Percentiles rank a stretch among this genome's conserved stretches.
Evolutionary conservation across 1,140 invertebrate genomes (phyloP).

Genomic region (Polyergus mexicanus): DNA sequence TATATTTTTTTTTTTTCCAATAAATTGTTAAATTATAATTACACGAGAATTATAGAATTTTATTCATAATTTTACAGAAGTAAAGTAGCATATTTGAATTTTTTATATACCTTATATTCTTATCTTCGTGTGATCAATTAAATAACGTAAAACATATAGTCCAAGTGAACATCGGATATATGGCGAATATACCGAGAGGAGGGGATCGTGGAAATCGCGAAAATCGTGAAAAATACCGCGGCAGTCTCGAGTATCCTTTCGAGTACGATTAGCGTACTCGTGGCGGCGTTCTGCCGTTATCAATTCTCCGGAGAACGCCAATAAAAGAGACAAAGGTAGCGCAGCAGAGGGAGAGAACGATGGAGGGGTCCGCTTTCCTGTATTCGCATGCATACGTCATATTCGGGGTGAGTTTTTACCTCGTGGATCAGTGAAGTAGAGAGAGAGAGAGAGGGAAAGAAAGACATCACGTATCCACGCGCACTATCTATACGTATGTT

Average conservation of each 20-base stretch:
- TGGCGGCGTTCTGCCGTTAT: conserved; percentile 75
- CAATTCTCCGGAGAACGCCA: conserved; percentile 78
- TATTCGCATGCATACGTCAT: conserved; percentile 75
- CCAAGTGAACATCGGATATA: conserved; percentile 70
- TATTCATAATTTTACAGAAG: neutral
- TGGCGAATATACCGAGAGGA: conserved; percentile 10
- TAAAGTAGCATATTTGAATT: neutral
- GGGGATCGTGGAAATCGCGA: conserved; percentile 59
- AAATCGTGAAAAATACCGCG: conserved; percentile 77
- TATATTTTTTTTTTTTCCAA: neutral
- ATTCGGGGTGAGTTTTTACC: conserved; percentile 74
- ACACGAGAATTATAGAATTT: neutral
- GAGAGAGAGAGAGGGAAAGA: neutral
- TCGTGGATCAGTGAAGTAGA: conserved; percentile 43
- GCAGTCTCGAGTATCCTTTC: conserved; percentile 78
- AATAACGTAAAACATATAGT: conserved; percentile 52
- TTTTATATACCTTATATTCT: neutral
- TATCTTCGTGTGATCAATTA: neutral
- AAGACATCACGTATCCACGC: conserved; percentile 8
- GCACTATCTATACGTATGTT: conserved; percentile 71
- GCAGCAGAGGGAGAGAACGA: conserved; percentile 42
- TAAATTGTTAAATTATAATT: neutral
- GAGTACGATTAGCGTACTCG: conserved; percentile 77
- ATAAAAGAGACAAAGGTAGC: conserved; percentile 74
- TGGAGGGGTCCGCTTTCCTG: conserved; percentile 60